Base-by-base conservation (phyloP, 2,113 vertebrate species). In the Onychostruthus taczanowskii region DNA sequence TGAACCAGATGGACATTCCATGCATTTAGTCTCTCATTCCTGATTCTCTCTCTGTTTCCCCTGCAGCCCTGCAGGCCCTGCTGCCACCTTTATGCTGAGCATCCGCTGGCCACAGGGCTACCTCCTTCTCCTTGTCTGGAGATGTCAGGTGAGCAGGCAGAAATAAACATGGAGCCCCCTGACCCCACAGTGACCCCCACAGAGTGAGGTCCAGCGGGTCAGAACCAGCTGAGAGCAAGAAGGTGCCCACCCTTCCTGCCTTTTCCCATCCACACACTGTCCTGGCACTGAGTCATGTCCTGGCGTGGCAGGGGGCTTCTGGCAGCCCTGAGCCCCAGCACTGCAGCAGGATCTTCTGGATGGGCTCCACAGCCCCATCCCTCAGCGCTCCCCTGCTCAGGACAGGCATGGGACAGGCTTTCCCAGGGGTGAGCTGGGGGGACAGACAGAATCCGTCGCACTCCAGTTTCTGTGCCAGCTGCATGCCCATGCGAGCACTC, bases 201-300 rank as follows among this genome's bases (percentile, higher is more conserved):
- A 22, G 11, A 10, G 21, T 33, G 19, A 52, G 2, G 7, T 43
- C 66, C 39, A 52, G 13, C 0, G 0, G 15, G 18, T 52, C 90
- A 56, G 56, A 84, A 11, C 39, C 19, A 64, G 5, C 30, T 35
- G 39, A 24, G 31, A 77, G 41, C 30, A 43, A 64, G 39, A 11
- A 43, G 61, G 13, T 10, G 5, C 10, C 12, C 5, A 7, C 15
- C 6, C 5, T 26, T 27, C 26, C 70, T 61, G 20, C 10, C 31
- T 22, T 13, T n/a, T 78, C 35, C 59, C 8, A 11, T 16, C 55
- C 5, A 5, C 63, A 5, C 1, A 0, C 4, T 5, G 2, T 28
- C 31, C 59, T 3, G 2, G 35, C 0, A 0, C 76, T 67, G n/a
- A 2, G 5, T 23, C 52, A 18, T 2, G 1, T 43, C 49, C 67